phyloP scores from a whole-genome alignment of 1,140 invertebrate genomes.

The Magallana gigas region DNA sequence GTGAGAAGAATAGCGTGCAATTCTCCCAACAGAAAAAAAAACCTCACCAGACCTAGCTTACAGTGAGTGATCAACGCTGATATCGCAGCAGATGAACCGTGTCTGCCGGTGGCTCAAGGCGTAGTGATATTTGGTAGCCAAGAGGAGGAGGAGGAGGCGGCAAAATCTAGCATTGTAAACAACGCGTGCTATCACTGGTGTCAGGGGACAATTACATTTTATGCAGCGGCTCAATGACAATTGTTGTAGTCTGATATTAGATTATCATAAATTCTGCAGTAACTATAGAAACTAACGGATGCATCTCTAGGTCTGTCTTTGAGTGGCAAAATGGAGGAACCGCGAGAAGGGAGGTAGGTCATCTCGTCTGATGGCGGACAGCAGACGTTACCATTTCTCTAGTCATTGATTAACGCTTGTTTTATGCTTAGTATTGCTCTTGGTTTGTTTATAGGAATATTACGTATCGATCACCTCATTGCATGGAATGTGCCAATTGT shows the following conservation, averaged over 20 bases:
- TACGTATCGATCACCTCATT: background rate
- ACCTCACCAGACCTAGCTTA: background rate
- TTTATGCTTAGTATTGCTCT: background rate
- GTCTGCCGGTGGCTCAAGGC: slow-evolving; percentile 17
- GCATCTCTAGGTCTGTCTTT: slow-evolving; percentile 13
- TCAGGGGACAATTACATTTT: slow-evolving; percentile 23
- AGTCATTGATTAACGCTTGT: background rate
- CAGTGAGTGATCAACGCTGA: slow-evolving; percentile 20
- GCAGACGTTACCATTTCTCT: background rate
- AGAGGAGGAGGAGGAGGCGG: background rate
- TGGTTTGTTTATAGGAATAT: background rate
- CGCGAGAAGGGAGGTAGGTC: slow-evolving; percentile 21
- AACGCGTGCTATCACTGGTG: background rate
- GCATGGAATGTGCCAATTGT: background rate
- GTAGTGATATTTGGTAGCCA: background rate
- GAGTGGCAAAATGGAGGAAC: background rate
- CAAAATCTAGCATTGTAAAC: background rate
- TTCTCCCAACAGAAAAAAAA: background rate
- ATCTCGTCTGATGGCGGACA: background rate
- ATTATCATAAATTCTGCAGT: slow-evolving; percentile 35
- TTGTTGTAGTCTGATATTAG: slow-evolving; percentile 12
- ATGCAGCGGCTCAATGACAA: slow-evolving; percentile 13
- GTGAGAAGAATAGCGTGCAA: background rate
- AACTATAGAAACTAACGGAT: slow-evolving; percentile 26
- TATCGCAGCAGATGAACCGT: slow-evolving; percentile 6